Evolutionary conservation across 2,113 vertebrate species (phyloP), one percentile per base, ranked within the genome.

Genomic region (Empidonax alnorum): DNA sequence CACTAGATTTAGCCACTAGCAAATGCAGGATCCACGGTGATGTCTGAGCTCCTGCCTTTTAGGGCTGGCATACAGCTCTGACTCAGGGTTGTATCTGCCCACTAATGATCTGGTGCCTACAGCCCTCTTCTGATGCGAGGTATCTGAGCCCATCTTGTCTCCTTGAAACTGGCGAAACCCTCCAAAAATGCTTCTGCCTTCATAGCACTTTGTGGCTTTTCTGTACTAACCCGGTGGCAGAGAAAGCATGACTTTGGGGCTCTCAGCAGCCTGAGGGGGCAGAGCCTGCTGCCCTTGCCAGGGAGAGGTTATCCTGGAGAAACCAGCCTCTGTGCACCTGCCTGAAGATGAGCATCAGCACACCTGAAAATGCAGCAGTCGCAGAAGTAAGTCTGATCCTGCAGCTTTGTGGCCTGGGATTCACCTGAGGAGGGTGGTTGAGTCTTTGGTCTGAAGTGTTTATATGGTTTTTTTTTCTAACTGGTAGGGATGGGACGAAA

Each of bases 1-100:
- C 96, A 94, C 93, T 96, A 9, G 89, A 91, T 96, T 96, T 94
- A 95, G 95, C 96, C 96, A 95, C 96, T 96, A 95, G 94, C 93
- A 90, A 96, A 94, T 84, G 96, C 94, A 91, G 59, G 96, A 89
- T 94, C 63, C 89, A 86, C 31, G 2, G 79, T 94, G 94, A 94
- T 95, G 96, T 49, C 94, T 94, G 89, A 93, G 93, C 93, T 96
- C 91, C 96, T 95, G 94, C 96, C 91, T 96, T 96, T 95, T 95
- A 92, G 84, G 95, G 96, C 95, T 96, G 96, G 89, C 89, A 68
- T 10, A 93, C 87, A 9, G 86, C 96, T 97, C 86, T 97, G 96
- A 97, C 91, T 97, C 96, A 97, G 93, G 95, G 35, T 4, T 95
- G 68, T 71, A 68, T 95, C 95, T 97, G 89, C 94, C 91, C 93